Base-by-base conservation (phyloP, 1,140 invertebrate species). In the Scaptomyza montana region DNA sequence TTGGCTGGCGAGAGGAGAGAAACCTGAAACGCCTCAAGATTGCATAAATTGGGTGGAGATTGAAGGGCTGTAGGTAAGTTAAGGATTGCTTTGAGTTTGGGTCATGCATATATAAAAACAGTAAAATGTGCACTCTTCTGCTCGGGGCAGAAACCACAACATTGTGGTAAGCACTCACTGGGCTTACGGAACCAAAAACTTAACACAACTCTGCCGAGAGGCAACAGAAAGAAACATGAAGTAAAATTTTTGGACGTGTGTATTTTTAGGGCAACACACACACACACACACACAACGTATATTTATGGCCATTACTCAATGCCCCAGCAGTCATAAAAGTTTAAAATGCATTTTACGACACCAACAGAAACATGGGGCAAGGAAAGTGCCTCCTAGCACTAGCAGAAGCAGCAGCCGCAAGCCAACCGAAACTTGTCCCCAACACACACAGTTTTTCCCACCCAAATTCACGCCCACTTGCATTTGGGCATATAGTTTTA, bases 291-390 rank as follows among this genome's bases (percentile, higher is more conserved):
- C 16, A 61, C 13, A 54, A 49, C 30, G 13, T 67, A 56, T 77
- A 57, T 74, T 79, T 84, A 74, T 70, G 69, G 65, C 59, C 62
- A 71, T 68, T 78, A 67, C 78, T 75, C 67, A 68, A 71, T 77
- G 71, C 54, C 74, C 61, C 30, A 60, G 55, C 71, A 70, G 66
- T 70, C 75, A 77, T 77, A 77, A 77, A 74, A 77, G 65, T 74
- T 74, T 59, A 60, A 77, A 77, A 74, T 77, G 71, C 75, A 74
- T 74, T 77, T 73, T 73, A 73, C 64, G 64, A 73, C 64, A 43
- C 12, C 50, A 67, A 36, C 63, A 50, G 36, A 36, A 65, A 66
- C 54, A 71, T 51, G 46, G 68, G 46, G 68, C 61, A 71, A 71
- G 61, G 68, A 53, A 71, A 71, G 61, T 64, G 60, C 43, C n/a